phyloP scores from a whole-genome alignment of 2,797 vertebrate genomes.

The Alectoris magna region DNA sequence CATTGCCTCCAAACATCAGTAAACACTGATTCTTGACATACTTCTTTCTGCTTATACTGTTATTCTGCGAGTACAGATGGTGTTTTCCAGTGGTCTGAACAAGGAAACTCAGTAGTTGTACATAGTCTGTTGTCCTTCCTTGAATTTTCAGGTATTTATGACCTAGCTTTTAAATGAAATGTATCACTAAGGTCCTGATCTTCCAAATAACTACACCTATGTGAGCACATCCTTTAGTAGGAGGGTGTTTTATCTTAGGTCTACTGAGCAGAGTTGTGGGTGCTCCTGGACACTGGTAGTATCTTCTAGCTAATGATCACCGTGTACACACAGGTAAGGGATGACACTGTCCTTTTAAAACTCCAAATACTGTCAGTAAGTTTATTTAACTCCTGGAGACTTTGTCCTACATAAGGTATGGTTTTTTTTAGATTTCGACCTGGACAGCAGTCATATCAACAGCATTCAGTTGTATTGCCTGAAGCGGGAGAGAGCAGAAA shows the following conservation, averaged over 20 bases:
- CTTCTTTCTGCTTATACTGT: not conserved
- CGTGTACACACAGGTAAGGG: not conserved
- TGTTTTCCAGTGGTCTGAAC: not conserved
- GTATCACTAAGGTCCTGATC: not conserved
- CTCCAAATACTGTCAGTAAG: not conserved
- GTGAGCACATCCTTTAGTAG: not conserved
- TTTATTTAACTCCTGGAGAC: not conserved
- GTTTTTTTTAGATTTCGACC: not conserved
- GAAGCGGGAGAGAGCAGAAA: not conserved
- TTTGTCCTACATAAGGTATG: not conserved
- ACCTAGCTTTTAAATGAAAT: not conserved
- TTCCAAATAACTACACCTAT: not conserved
- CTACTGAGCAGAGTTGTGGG: not conserved
- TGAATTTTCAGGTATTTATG: not conserved
- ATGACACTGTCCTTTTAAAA: not conserved
- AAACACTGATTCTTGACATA: not conserved
- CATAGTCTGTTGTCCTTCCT: not conserved
- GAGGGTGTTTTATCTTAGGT: not conserved
- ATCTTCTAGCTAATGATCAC: not conserved
- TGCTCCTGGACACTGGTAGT: not conserved
- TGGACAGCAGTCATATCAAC: not conserved
- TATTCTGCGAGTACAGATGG: not conserved
- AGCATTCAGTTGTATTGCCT: not conserved
- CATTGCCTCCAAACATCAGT: not conserved
- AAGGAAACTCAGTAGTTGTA: not conserved